Evolutionary conservation across 1,140 invertebrate species (phyloP).

Genomic region (Potamilus streckersoni): DNA sequence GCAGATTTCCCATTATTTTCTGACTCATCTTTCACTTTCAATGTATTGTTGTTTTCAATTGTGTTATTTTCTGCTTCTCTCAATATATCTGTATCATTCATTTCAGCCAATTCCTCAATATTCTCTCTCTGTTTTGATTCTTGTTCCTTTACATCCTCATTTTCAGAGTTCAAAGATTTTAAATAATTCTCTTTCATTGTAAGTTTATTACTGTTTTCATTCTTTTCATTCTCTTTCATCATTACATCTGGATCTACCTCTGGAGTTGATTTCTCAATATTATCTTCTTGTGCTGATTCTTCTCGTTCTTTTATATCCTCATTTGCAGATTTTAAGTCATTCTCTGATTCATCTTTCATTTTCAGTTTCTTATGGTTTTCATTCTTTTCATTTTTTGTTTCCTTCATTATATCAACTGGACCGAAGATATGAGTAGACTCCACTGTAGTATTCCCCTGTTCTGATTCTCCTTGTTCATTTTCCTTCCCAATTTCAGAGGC

Average conservation of each 20-base stretch:
- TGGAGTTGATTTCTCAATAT: neutral
- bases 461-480: neutral
- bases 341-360: neutral
- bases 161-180: no score
- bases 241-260: neutral
- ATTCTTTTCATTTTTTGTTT: neutral
- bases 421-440: neutral
- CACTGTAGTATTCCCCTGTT: neutral
- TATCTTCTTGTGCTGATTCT: neutral
- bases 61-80: neutral
- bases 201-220: neutral
- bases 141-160: no score
- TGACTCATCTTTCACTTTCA: slow-evolving; percentile 1
- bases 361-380: neutral
- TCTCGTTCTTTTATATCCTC: neutral
- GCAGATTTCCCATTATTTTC: neutral
- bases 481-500: neutral
- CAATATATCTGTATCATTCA: neutral
- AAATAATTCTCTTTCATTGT: neutral
- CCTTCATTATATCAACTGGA: neutral
- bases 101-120: no score
- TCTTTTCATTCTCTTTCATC: neutral
- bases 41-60: neutral
- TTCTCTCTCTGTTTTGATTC: neutral
- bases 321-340: neutral